Percentiles rank a stretch among this genome's conserved stretches.
Evolutionary conservation across 2,888 invertebrate genomes (phyloP).

Genomic region (Conus canariensis): DNA sequence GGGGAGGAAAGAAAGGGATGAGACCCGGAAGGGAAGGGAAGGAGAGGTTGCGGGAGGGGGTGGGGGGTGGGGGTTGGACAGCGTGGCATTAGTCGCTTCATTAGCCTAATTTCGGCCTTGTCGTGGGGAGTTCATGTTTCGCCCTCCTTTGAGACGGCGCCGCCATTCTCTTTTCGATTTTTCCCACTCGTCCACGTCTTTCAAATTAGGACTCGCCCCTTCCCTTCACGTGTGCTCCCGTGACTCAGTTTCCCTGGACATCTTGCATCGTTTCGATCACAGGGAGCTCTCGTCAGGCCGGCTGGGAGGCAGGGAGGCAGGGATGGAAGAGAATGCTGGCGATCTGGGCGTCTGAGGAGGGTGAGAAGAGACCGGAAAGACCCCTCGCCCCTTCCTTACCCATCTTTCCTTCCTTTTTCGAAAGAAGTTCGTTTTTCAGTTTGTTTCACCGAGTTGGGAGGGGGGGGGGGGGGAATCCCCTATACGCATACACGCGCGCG

Average conservation of each 20-base stretch:
- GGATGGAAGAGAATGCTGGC: background rate
- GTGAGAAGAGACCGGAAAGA: too few relatives aligned
- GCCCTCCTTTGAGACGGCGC: background rate
- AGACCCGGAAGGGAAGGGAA: too few relatives aligned
- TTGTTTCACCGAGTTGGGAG: too few relatives aligned
- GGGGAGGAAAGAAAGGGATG: too few relatives aligned
- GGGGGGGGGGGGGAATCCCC: too few relatives aligned
- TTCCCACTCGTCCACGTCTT: background rate
- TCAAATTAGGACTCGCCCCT: background rate
- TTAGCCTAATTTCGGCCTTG: conserved; percentile 12
- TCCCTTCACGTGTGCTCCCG: background rate
- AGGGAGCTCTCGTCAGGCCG: background rate
- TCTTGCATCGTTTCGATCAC: background rate
- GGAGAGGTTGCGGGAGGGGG: conserved; percentile 1
- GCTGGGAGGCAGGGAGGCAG: background rate
- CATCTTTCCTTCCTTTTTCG: too few relatives aligned
- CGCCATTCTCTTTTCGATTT: background rate
- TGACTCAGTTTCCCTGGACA: conserved; percentile 7
- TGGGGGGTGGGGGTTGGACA: background rate
- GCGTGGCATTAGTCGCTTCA: background rate
- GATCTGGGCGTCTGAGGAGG: too few relatives aligned
- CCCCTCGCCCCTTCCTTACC: too few relatives aligned
- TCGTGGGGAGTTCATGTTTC: conserved; percentile 10
- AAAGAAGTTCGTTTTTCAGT: too few relatives aligned
- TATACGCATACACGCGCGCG: too few relatives aligned